These are phyloP conservation scores for Ceyx cyanopectus DNA, from an alignment of 2,113 vertebrate genomes.

Conservation along the genomic window DNA sequence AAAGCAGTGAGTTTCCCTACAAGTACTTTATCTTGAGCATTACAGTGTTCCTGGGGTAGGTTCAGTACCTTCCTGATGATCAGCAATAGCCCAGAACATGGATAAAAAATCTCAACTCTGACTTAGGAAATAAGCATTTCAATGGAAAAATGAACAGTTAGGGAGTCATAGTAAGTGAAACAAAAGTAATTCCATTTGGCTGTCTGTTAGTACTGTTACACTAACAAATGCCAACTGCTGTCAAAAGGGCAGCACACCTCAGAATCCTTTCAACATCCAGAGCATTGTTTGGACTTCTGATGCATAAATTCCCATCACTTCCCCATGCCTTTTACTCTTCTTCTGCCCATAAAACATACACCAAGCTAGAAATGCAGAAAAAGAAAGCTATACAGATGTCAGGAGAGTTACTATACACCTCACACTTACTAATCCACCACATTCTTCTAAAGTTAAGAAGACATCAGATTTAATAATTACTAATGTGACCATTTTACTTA, in stretches of 20 bases:
- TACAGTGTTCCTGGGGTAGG: neutral
- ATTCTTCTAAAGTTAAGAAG: neutral
- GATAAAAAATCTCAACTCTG: neutral
- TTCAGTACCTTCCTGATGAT: neutral
- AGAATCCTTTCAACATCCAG: neutral
- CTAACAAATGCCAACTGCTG: neutral
- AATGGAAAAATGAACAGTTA: neutral
- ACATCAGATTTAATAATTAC: neutral
- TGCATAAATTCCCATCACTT: neutral
- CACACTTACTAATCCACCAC: neutral
- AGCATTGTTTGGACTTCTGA: neutral
- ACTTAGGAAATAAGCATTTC: neutral
- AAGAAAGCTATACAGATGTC: neutral
- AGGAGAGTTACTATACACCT: neutral
- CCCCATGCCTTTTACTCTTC: neutral
- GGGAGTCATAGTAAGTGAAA: neutral
- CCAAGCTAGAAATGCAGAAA: neutral
- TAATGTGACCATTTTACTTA: neutral
- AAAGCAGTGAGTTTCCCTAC: neutral
- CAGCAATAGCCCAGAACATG: neutral
- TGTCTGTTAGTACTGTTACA: neutral
- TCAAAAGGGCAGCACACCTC: neutral
- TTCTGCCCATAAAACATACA: neutral
- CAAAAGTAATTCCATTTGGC: too few relatives aligned
- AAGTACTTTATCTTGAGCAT: neutral